phyloP scores from a whole-genome alignment of 2,113 vertebrate genomes.

The Cyprinodon tularosa region DNA sequence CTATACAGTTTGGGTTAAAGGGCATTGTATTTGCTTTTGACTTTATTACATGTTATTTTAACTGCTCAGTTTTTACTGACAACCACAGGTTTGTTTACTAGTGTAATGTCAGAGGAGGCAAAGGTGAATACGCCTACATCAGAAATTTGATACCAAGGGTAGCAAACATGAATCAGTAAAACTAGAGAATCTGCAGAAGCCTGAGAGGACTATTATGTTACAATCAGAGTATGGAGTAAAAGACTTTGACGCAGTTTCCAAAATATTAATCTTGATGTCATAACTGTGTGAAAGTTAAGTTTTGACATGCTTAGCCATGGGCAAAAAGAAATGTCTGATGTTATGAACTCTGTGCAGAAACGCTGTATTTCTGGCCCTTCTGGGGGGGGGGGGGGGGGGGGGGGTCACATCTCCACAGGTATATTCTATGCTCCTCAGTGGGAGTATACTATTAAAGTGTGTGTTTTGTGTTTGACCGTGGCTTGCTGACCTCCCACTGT shows the following conservation, averaged over 20 bases:
- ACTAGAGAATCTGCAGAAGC: slow-evolving; percentile 8
- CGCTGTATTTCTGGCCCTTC: slow-evolving; percentile 5
- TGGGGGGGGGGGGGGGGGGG: not conserved
- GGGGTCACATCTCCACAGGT: slow-evolving; percentile 42
- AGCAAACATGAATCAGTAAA: slow-evolving; percentile 2
- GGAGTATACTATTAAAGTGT: slow-evolving; percentile 27
- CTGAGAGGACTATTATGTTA: not conserved
- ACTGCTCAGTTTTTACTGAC: not conserved
- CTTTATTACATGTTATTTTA: slow-evolving; percentile 18
- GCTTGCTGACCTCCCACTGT: slow-evolving; percentile 31
- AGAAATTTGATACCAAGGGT: slow-evolving; percentile 11
- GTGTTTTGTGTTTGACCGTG: slow-evolving; percentile 42
- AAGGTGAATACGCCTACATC: slow-evolving; percentile 18
- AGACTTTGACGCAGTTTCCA: slow-evolving; percentile 3
- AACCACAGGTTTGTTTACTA: slow-evolving; percentile 13
- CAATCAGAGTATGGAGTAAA: not conserved
- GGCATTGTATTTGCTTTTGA: not conserved
- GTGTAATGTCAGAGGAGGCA: slow-evolving; percentile 16
- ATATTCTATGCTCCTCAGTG: slow-evolving; percentile 9
- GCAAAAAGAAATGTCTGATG: slow-evolving; percentile 30
- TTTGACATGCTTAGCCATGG: slow-evolving; percentile 37
- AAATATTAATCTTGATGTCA: slow-evolving; percentile 10
- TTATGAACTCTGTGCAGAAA: slow-evolving; percentile 34
- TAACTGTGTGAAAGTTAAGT: slow-evolving; percentile 11
- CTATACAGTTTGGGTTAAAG: slow-evolving; percentile 4